Conservation (phyloP, 2,113 vertebrate genomes). For the Istiophorus platypterus region DNA sequence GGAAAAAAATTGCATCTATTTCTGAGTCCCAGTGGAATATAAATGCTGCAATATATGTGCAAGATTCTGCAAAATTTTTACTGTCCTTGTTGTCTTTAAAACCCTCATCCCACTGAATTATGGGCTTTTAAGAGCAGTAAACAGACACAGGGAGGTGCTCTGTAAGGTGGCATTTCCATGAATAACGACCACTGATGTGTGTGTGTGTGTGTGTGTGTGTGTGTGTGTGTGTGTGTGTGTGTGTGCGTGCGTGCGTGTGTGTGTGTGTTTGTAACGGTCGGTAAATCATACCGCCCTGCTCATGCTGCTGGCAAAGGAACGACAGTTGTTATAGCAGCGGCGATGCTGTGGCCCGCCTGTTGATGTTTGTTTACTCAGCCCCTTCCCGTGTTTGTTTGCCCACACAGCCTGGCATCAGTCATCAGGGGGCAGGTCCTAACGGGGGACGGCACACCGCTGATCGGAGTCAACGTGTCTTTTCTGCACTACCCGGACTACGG, state of each 20-base stretch:
- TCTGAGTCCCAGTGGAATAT: slow-evolving; percentile 46
- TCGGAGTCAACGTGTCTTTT: slow-evolving; percentile 98
- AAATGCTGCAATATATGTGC: slow-evolving; percentile 50
- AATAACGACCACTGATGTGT: slow-evolving; percentile 62
- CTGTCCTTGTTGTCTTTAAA: slow-evolving; percentile 49
- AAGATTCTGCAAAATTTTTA: slow-evolving; percentile 48
- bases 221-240: no score
- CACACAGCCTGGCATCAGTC: slow-evolving; percentile 92
- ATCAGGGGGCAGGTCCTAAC: slow-evolving; percentile 98
- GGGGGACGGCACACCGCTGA: slow-evolving; percentile 95
- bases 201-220: no score
- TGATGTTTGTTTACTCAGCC: slow-evolving; percentile 66
- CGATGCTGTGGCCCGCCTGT: slow-evolving; percentile 32
- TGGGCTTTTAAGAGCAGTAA: slow-evolving; percentile 68
- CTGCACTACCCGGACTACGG: slow-evolving; percentile 94
- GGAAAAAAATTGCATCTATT: slow-evolving; percentile 24
- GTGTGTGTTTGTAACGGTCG: slow-evolving; percentile 60
- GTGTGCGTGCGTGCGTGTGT: no score
- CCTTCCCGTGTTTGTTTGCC: slow-evolving; percentile 76
- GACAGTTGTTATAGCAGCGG: slow-evolving; percentile 55
- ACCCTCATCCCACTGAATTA: slow-evolving; percentile 75
- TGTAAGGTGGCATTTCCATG: slow-evolving; percentile 58
- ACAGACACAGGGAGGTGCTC: slow-evolving; percentile 56
- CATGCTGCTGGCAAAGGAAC: slow-evolving; percentile 32
- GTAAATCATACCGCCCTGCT: slow-evolving; percentile 64